A percentile compares a stretch with the other conserved stretches of the same genome.
phyloP scores from a whole-genome alignment of 2,888 invertebrate genomes.

The Helobdella robusta region DNA sequence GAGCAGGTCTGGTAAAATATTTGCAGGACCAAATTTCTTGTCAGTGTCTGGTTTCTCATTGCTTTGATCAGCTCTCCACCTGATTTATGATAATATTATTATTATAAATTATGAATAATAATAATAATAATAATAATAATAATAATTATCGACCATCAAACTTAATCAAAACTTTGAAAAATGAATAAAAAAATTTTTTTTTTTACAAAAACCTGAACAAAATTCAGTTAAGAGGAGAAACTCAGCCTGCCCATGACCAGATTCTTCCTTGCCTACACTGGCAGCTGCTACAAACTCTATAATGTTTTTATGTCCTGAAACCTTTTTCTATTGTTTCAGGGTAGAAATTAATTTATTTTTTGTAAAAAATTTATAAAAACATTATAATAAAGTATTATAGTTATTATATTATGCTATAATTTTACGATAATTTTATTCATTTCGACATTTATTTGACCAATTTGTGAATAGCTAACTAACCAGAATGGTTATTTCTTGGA shows the following conservation, averaged over 20 bases:
- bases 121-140: neutral
- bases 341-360: neutral
- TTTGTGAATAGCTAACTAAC: slow-evolving; percentile 33
- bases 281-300: slow-evolving; percentile 78
- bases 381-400: too few species aligned
- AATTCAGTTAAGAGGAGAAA: slow-evolving; percentile 84
- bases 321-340: slow-evolving; percentile 57
- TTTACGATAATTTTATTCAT: neutral
- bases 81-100: slow-evolving; percentile 25
- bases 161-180: neutral
- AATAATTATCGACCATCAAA: neutral
- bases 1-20: slow-evolving; percentile 82
- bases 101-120: neutral
- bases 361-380: neutral
- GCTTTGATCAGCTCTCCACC: slow-evolving; percentile 47
- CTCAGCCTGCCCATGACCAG: slow-evolving; percentile 72
- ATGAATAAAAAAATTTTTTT: neutral
- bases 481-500: slow-evolving; percentile 50
- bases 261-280: slow-evolving; percentile 68
- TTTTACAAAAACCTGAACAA: slow-evolving; percentile 61
- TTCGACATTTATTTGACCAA: neutral
- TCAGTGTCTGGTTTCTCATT: slow-evolving; percentile 36
- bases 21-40: slow-evolving; percentile 55
- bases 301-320: slow-evolving; percentile 83
- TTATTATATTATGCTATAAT: too few species aligned